Evolutionary conservation across 2,888 invertebrate genomes (phyloP).

Genomic region (Torymus aiolomorphi): DNA sequence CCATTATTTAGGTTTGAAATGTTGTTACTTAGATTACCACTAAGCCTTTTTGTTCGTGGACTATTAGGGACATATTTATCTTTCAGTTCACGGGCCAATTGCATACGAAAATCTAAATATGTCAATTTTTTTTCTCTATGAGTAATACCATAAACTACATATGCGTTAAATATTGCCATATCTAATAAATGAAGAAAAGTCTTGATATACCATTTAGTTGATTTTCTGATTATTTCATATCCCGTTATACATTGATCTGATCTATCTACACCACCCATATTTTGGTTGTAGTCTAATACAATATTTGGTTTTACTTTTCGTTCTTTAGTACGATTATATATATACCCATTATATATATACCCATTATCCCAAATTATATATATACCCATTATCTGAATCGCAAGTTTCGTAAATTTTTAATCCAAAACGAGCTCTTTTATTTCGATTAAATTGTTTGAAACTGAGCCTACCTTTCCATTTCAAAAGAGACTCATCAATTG

Average conservation of each 20-base stretch:
- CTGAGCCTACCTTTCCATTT: constrained; percentile 22
- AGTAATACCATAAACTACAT: neutral
- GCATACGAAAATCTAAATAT: constrained; percentile 7
- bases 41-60: neutral
- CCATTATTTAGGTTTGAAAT: no score
- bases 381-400: constrained; percentile 29
- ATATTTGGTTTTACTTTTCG: constrained; percentile 40
- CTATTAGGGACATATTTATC: neutral
- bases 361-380: constrained; percentile 31
- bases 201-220: constrained; percentile 21
- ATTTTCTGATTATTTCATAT: constrained; percentile 39
- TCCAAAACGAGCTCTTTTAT: constrained; percentile 38
- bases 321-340: constrained; percentile 27
- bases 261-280: constrained; percentile 48
- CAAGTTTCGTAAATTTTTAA: constrained; percentile 30
- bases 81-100: neutral
- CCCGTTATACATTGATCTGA: constrained; percentile 39
- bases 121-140: neutral
- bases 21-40: no score
- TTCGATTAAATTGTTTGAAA: constrained; percentile 40
- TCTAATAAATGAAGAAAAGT: neutral
- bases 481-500: constrained; percentile 19
- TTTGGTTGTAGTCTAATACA: constrained; percentile 44
- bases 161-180: constrained; percentile 6
- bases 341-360: no score